These are phyloP conservation scores for Belgica antarctica DNA, from an alignment of 2,888 invertebrate species.

Conservation along the genomic window DNA sequence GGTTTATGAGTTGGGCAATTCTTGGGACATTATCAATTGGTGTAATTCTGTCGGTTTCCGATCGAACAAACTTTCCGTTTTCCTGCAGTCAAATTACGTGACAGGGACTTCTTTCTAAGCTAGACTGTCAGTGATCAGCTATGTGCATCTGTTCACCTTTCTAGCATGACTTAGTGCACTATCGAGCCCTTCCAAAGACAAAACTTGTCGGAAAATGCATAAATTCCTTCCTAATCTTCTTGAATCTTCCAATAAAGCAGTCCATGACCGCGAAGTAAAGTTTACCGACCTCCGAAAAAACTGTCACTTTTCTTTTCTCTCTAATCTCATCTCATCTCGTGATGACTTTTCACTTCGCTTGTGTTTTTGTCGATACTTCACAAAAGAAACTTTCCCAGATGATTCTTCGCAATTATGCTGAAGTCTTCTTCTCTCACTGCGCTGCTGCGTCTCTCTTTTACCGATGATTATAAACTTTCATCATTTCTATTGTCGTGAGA, in stretches of 20 bases:
- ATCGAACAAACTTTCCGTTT: too few species aligned
- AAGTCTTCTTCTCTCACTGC: neutral
- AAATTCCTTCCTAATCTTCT: too few species aligned
- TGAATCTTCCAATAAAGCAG: too few species aligned
- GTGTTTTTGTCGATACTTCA: constrained; percentile 1
- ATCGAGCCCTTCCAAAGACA: too few species aligned
- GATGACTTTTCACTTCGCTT: constrained; percentile 9
- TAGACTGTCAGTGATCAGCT: too few species aligned
- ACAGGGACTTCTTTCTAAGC: too few species aligned
- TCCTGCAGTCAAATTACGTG: too few species aligned
- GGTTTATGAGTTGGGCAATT: neutral
- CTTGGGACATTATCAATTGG: neutral
- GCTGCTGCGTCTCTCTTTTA: too few species aligned
- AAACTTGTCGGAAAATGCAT: too few species aligned
- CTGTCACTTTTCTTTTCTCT: neutral
- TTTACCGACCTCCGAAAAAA: neutral
- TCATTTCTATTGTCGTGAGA: too few species aligned
- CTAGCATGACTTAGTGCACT: too few species aligned
- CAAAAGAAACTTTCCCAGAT: neutral
- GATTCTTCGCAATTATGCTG: neutral
- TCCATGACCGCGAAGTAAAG: too few species aligned
- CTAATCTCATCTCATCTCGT: neutral
- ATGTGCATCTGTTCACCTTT: neutral
- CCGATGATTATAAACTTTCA: neutral
- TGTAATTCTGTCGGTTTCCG: neutral